phyloP scores from a whole-genome alignment of 2,797 vertebrate genomes.

The Kryptolebias ocellatus region DNA sequence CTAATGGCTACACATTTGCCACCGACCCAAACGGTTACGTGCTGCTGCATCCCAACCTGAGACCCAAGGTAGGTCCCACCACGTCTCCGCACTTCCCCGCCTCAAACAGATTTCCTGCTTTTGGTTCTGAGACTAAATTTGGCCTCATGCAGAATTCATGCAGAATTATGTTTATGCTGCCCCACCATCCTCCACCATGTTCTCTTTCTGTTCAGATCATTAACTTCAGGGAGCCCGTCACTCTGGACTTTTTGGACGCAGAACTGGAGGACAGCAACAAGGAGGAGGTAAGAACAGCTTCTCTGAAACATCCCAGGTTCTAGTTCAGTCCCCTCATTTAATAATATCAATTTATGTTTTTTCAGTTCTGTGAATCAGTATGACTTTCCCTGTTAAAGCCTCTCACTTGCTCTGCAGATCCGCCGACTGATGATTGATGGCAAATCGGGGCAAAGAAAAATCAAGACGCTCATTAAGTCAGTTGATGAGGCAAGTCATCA shows the following conservation, averaged over 20 bases:
- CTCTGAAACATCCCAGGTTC: not conserved
- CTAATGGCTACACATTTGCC: constrained; percentile 95
- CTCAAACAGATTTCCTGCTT: not conserved
- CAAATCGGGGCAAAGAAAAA: constrained; percentile 87
- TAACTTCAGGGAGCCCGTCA: constrained; percentile 95
- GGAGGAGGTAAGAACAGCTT: constrained; percentile 85
- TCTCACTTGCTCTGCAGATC: constrained; percentile 81
- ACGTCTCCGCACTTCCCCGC: not conserved
- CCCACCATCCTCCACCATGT: constrained; percentile 10
- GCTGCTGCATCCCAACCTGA: constrained; percentile 94
- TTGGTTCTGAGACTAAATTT: constrained; percentile 11
- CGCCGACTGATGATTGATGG: constrained; percentile 96
- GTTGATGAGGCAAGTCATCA: constrained; percentile 92
- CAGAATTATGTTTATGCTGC: constrained; percentile 14
- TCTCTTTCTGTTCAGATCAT: constrained; percentile 83
- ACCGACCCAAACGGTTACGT: constrained; percentile 97
- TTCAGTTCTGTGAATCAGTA: not conserved
- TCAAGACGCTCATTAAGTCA: constrained; percentile 95
- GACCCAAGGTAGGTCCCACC: constrained; percentile 87
- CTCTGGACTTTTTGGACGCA: constrained; percentile 95
- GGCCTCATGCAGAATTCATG: not conserved
- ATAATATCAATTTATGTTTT: not conserved
- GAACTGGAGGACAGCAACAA: constrained; percentile 95
- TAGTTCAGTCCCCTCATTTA: not conserved
- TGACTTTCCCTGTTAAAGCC: not conserved